Base-by-base conservation (phyloP, 2,797 vertebrate genomes). In the Siniperca scherzeri region DNA sequence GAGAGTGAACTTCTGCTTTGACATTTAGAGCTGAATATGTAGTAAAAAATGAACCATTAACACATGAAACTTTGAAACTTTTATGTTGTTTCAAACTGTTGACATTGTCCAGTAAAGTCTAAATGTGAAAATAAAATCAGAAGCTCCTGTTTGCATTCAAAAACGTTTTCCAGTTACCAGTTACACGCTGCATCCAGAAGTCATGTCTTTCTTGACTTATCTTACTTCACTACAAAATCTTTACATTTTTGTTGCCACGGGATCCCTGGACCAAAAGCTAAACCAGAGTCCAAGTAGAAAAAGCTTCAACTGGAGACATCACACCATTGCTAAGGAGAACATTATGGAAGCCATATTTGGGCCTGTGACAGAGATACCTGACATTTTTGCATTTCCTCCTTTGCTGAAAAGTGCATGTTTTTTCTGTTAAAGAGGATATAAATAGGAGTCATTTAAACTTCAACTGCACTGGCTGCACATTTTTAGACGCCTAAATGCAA, bases 1-100 rank as follows among this genome's bases (percentile, higher is more conserved):
- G 48, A 83, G 65, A 84, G 74, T 76, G 22, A 84, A 91, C 83
- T 87, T 93, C 88, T 93, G 71, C 89, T 90, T 89, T 86, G 48
- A 44, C 57, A 60, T 73, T 64, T 44, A 33, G 60, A 66, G 60
- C n/a, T 19, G 9, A 70, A 40, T 74, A 9, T 46, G 61, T 73
- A 3, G 7, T 50, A 30, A 42, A 79, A 81, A 69, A 7, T 19
- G 13, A 4, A 7, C 61, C 3, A 27, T 11, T 52, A 4, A 42
- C 30, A n/a, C 10, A 2, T 21, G 4, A 56, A 55, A 21, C 19
- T 13, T 40, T 3, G 5, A 70, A 40, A n/a, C 7, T 1, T 56
- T 2, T 40, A 14, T 25, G 30, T 44, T 44, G 10, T 36, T 12
- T 56, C 12, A 42, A 19, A 66, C 36, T 19, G 5, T 42, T 30